These are phyloP conservation scores for Nanorana parkeri DNA, from an alignment of 2,113 vertebrate species.

Conservation along the genomic window DNA sequence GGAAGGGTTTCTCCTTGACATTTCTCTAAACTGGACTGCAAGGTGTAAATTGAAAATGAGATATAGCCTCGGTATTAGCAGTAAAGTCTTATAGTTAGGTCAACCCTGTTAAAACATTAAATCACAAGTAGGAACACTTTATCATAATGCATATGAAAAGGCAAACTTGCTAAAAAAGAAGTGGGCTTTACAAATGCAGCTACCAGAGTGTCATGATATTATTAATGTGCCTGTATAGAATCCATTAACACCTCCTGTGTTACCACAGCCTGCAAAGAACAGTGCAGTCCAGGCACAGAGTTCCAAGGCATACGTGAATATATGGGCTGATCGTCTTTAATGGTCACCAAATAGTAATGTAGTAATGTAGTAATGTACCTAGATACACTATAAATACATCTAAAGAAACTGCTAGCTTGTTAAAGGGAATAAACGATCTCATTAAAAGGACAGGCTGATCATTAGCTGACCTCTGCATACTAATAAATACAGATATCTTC, in stretches of 20 bases:
- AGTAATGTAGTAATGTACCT: not conserved
- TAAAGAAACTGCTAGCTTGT: not conserved
- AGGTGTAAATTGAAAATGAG: conserved; percentile 52
- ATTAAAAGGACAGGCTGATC: too few species aligned
- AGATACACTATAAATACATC: not conserved
- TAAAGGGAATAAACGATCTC: too few species aligned
- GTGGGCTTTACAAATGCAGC: not conserved
- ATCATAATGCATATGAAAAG: conserved; percentile 48
- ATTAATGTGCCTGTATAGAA: conserved; percentile 44
- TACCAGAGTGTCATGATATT: conserved; percentile 15
- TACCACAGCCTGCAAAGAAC: conserved; percentile 1
- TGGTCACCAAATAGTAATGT: not conserved
- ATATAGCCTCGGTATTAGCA: conserved; percentile 12
- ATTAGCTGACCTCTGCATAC: too few species aligned
- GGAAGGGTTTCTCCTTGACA: conserved; percentile 25
- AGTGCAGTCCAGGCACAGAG: not conserved
- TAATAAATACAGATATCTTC: too few species aligned
- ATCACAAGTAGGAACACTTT: conserved; percentile 42
- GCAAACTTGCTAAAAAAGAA: conserved; percentile 44
- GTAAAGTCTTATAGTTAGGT: conserved; percentile 39
- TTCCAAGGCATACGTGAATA: not conserved
- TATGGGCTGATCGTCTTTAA: conserved; percentile 6
- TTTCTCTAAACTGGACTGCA: conserved; percentile 37
- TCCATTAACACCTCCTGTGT: conserved; percentile 45
- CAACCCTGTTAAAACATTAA: conserved; percentile 40